These are phyloP conservation scores for Silurus lanzhouensis DNA, from an alignment of 2,797 vertebrate species.

Conservation along the genomic window DNA sequence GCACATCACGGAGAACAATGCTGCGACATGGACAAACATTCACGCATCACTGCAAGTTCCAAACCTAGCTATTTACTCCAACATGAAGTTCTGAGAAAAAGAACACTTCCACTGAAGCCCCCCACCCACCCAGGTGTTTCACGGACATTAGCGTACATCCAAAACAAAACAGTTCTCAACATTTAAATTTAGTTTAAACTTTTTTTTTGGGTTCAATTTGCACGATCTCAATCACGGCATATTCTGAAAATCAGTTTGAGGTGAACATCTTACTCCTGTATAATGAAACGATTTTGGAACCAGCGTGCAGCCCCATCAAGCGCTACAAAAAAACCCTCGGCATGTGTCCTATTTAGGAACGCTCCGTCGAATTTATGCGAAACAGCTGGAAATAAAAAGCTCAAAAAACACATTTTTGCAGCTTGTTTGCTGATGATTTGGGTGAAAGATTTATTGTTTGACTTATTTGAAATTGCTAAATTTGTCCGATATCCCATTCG, in stretches of 20 bases:
- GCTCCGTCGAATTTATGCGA: not conserved
- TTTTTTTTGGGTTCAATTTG: not conserved
- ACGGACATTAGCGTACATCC: too few relatives aligned
- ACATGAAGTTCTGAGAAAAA: not conserved
- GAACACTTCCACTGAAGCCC: not conserved
- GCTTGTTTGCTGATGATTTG: not conserved
- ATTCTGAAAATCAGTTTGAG: not conserved
- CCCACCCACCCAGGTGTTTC: too few relatives aligned
- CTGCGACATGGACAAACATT: conserved; percentile 65
- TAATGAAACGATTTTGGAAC: not conserved
- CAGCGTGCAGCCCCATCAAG: not conserved
- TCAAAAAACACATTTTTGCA: not conserved
- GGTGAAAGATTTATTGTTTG: not conserved
- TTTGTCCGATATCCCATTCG: not conserved
- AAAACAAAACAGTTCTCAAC: not conserved
- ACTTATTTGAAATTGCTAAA: not conserved
- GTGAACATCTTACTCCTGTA: not conserved
- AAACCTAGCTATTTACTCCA: not conserved
- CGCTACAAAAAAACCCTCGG: too few relatives aligned
- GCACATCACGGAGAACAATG: conserved; percentile 98
- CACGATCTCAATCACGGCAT: too few relatives aligned
- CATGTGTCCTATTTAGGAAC: not conserved
- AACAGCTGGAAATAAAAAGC: not conserved
- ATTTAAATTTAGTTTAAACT: not conserved
- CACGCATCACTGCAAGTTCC: not conserved